Evolutionary conservation across 2,797 vertebrate genomes (phyloP), one percentile per base, ranked within the genome.

Genomic region (Spinus pinus): DNA sequence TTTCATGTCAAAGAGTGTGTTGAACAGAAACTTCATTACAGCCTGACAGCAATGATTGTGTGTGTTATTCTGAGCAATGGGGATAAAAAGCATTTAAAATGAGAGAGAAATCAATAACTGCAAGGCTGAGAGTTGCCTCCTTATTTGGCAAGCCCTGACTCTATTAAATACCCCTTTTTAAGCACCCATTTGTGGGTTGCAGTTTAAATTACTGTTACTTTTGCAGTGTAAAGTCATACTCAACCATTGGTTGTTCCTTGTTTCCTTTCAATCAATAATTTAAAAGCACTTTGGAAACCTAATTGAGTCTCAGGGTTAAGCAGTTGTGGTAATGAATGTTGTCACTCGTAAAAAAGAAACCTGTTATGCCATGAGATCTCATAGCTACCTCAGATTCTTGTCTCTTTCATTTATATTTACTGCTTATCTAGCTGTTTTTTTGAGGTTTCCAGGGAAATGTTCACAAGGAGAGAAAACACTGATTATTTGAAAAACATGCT

Each of bases 1-100:
- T 73, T 71, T 88, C 60, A 12, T 92, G 77, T 81, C 78, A 91
- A 35, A 37, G 54, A 85, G 3, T 44, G n/a, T 81, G 62, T 67
- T 77, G 62, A 91, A 81, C 49, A 94, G 86, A 85, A 95, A 79
- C 80, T 89, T 87, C 65, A 65, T 92, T 83, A 84, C 33, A 74
- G 20, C 58, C 67, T 86, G 85, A 84, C 88, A 94, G 51, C 78
- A 80, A 27, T 50, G 53, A 81, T 82, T 0, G 0, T 61, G 12
- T 70, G 30, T 71, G 54, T 61, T 64, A 86, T 56, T 60, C 41
- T 50, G 39, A 83, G 42, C n/a, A 79, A 81, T 44, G 24, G 16
- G 61, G 69, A 71, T 54, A 81, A 84, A 84, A 15, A 60, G 13
- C 30, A 24, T 58, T 81, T 61, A 67, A 75, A 86, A 67, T 56